Percentiles rank a stretch among this genome's conserved stretches.
These are phyloP conservation scores for Psittacula cyanocephala DNA, from an alignment of 2,113 vertebrate genomes.

Conservation along the genomic window DNA sequence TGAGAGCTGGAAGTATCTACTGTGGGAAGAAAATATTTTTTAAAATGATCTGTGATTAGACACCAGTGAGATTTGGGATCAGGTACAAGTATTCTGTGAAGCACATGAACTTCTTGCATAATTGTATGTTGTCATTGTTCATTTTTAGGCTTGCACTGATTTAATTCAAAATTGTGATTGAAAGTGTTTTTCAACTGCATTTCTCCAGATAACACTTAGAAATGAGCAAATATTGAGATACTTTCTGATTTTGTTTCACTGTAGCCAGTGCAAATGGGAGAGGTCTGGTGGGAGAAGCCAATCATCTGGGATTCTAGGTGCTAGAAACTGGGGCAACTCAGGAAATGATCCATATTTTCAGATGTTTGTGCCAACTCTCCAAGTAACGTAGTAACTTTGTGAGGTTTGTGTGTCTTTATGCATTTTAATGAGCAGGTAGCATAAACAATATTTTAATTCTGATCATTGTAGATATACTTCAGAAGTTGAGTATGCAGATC, in stretches of 20 bases:
- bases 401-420: not conserved
- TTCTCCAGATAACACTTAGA: not conserved
- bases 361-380: not conserved
- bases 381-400: not conserved
- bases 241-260: not conserved
- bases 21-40: not conserved
- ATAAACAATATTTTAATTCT: not conserved
- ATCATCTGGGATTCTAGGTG: not conserved
- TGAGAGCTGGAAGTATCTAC: not conserved
- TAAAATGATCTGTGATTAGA: not conserved
- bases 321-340: not conserved
- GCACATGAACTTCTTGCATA: not conserved
- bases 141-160: not conserved
- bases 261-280: not conserved
- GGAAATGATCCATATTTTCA: not conserved
- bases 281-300: not conserved
- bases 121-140: not conserved
- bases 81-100: not conserved
- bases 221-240: not conserved
- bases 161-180: not conserved
- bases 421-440: not conserved
- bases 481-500: not conserved
- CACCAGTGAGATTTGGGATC: not conserved
- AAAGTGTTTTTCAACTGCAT: not conserved
- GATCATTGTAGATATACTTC: not conserved